phyloP scores from a whole-genome alignment of 2,888 invertebrate species.

The Acanthosepion lycidas region DNA sequence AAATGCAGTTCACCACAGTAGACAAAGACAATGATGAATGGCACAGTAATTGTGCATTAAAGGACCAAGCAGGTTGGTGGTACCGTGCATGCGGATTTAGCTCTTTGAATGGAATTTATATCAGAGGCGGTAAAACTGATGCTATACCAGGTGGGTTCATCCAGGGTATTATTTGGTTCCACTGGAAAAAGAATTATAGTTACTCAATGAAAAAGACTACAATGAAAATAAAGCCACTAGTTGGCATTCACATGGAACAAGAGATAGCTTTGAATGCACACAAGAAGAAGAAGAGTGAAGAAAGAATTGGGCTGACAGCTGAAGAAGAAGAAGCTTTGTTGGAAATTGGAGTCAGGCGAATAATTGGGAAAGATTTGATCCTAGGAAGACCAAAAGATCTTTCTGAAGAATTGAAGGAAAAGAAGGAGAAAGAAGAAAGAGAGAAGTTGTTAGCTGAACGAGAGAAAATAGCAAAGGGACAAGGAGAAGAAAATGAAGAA shows the following conservation, averaged over 20 bases:
- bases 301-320: background rate
- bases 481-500: background rate
- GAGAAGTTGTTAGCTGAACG: background rate
- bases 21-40: conserved; percentile 88
- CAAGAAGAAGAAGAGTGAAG: background rate
- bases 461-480: background rate
- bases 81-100: conserved; percentile 65
- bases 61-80: conserved; percentile 70
- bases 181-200: conserved; percentile 63
- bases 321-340: background rate
- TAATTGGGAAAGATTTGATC: background rate
- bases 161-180: conserved; percentile 66
- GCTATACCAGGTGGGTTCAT: conserved; percentile 62
- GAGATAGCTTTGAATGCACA: conserved; percentile 49
- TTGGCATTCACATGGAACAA: conserved; percentile 55
- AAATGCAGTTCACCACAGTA: conserved; percentile 91
- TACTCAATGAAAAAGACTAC: conserved; percentile 63
- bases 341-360: background rate
- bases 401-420: background rate
- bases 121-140: conserved; percentile 53
- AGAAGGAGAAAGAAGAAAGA: background rate
- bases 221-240: conserved; percentile 65
- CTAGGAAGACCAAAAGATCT: background rate
- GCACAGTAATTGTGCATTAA: conserved; percentile 64
- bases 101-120: conserved; percentile 66